These are phyloP conservation scores for Biston betularia DNA, from an alignment of 2,888 invertebrate species.

Conservation along the genomic window DNA sequence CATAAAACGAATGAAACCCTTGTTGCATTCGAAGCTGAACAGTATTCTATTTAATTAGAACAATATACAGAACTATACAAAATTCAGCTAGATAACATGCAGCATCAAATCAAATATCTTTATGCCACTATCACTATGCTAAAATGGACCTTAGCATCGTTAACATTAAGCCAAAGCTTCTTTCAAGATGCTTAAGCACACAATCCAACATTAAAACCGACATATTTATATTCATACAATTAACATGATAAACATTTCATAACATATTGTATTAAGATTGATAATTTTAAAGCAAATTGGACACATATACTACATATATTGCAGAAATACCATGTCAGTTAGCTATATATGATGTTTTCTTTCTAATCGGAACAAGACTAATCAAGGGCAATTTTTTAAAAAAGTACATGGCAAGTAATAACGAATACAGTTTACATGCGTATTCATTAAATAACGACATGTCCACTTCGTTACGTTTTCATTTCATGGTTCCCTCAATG, in stretches of 20 bases:
- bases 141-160: not conserved
- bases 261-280: slow-evolving; percentile 27
- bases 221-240: not conserved
- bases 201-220: slow-evolving; percentile 5
- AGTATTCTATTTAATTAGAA: slow-evolving; percentile 9
- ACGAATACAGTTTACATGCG: too few relatives aligned
- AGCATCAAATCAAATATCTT: not conserved
- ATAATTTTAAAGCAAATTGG: not conserved
- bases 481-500: too few relatives aligned
- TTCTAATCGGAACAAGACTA: too few relatives aligned
- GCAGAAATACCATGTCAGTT: not conserved
- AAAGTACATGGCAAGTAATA: too few relatives aligned
- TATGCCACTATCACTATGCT: not conserved
- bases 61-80: not conserved
- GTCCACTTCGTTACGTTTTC: too few relatives aligned
- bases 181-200: not conserved
- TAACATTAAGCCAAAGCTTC: not conserved
- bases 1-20: slow-evolving; percentile 6
- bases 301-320: not conserved
- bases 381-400: too few relatives aligned
- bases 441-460: too few relatives aligned
- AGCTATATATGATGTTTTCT: not conserved
- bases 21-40: not conserved
- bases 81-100: not conserved
- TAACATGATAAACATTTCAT: slow-evolving; percentile 52